Conservation (phyloP, 2,113 vertebrate genomes). For the Sprattus sprattus region DNA sequence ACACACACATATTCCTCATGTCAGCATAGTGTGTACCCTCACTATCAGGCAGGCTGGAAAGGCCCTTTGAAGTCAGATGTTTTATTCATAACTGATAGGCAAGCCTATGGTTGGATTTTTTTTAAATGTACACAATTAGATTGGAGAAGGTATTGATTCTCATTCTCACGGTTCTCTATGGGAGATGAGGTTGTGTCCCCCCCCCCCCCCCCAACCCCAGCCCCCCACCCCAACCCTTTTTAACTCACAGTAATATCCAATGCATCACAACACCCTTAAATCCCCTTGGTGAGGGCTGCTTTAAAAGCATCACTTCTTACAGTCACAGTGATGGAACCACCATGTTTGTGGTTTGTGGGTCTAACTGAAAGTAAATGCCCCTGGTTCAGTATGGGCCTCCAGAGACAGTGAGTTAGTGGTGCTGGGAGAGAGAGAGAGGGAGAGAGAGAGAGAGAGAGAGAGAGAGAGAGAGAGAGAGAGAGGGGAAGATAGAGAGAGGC, state of each 20-base stretch:
- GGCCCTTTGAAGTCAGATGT: not conserved
- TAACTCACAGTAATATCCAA: not conserved
- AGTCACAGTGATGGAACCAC: not conserved
- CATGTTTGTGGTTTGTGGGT: not conserved
- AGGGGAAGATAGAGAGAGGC: not conserved
- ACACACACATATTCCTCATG: not conserved
- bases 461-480: not conserved
- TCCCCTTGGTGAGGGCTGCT: not conserved
- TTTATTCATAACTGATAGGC: not conserved
- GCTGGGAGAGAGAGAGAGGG: not conserved
- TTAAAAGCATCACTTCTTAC: not conserved
- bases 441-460: not conserved
- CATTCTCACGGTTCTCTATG: not conserved
- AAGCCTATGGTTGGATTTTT: not conserved
- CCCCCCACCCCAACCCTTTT: too few species aligned
- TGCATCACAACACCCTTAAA: not conserved
- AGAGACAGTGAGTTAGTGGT: not conserved
- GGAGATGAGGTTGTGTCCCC: not conserved
- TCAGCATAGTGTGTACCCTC: not conserved
- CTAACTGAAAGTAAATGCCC: not conserved
- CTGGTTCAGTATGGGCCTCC: not conserved
- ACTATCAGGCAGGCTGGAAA: too few species aligned
- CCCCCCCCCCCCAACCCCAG: too few species aligned
- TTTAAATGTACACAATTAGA: too few species aligned
- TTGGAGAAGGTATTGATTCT: too few species aligned